Evolutionary conservation across 2,888 invertebrate species (phyloP).

Genomic region (Drosophila neonasuta): DNA sequence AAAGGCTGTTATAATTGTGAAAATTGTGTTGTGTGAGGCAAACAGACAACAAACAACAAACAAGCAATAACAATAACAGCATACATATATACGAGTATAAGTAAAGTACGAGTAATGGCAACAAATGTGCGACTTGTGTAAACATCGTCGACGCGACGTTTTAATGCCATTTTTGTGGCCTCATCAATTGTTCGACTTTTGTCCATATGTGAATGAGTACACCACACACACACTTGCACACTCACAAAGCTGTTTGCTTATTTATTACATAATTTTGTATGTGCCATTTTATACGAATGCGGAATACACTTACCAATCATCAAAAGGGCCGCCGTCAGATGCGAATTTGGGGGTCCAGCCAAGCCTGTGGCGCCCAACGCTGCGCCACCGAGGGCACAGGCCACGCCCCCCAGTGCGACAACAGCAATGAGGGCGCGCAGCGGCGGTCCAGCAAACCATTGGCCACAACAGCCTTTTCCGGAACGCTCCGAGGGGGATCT

Average conservation of each 20-base stretch:
- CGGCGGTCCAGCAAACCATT: conserved; percentile 83
- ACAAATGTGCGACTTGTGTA: conserved; percentile 61
- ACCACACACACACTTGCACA: neutral
- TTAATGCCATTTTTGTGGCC: conserved; percentile 60
- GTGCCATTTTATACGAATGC: neutral
- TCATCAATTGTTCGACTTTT: conserved; percentile 52
- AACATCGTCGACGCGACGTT: conserved; percentile 51
- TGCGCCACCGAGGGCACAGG: conserved; percentile 82
- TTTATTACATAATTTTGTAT: conserved; percentile 35
- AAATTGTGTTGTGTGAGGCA: conserved; percentile 31
- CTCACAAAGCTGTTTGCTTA: neutral
- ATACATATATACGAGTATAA: conserved; percentile 16
- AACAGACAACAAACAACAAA: conserved; percentile 41
- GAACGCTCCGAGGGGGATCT: conserved; percentile 83
- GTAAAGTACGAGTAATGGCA: conserved; percentile 30
- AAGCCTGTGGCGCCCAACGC: conserved; percentile 82
- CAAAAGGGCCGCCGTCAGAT: conserved; percentile 81
- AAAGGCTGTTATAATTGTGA: conserved; percentile 40
- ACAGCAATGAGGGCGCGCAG: conserved; percentile 82
- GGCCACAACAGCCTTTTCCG: conserved; percentile 82
- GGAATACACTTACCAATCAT: conserved; percentile 81
- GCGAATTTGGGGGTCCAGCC: conserved; percentile 82
- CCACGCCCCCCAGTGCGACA: conserved; percentile 82
- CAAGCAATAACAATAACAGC: conserved; percentile 42
- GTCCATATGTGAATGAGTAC: conserved; percentile 21